Conservation (phyloP, 2,113 vertebrate species). For the Prionailurus bengalensis region DNA sequence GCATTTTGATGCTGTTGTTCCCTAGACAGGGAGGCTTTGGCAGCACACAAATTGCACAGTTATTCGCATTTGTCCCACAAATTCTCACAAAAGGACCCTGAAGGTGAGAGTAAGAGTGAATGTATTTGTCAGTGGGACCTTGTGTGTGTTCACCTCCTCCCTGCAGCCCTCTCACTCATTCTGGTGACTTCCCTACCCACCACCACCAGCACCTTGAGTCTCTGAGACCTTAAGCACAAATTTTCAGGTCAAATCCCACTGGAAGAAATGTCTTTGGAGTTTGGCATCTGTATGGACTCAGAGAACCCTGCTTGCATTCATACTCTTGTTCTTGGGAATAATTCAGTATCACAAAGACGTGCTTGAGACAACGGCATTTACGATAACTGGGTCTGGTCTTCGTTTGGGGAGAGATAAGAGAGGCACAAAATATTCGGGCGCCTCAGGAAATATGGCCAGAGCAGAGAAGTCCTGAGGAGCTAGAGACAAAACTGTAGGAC, state of each 20-base stretch:
- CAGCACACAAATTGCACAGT: background rate
- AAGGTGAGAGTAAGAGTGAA: background rate
- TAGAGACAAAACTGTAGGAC: background rate
- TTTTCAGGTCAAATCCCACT: background rate
- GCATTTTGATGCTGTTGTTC: background rate
- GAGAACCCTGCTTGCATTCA: background rate
- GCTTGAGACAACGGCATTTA: background rate
- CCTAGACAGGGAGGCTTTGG: background rate
- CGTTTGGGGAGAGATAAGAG: background rate
- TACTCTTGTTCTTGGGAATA: background rate
- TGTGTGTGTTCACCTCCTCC: background rate
- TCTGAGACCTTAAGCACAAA: background rate
- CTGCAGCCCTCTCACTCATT: accelerated
- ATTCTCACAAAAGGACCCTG: background rate
- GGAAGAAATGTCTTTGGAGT: background rate
- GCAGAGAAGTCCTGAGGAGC: background rate
- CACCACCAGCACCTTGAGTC: too few relatives aligned
- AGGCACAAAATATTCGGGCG: background rate
- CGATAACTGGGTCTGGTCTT: background rate
- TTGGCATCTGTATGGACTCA: background rate
- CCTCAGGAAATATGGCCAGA: background rate
- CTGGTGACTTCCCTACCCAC: background rate
- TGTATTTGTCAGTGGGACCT: background rate
- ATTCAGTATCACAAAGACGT: background rate
- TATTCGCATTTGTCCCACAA: background rate